Evolutionary conservation across 2,113 vertebrate genomes (phyloP).

Genomic region (Puntigrus tetrazona): DNA sequence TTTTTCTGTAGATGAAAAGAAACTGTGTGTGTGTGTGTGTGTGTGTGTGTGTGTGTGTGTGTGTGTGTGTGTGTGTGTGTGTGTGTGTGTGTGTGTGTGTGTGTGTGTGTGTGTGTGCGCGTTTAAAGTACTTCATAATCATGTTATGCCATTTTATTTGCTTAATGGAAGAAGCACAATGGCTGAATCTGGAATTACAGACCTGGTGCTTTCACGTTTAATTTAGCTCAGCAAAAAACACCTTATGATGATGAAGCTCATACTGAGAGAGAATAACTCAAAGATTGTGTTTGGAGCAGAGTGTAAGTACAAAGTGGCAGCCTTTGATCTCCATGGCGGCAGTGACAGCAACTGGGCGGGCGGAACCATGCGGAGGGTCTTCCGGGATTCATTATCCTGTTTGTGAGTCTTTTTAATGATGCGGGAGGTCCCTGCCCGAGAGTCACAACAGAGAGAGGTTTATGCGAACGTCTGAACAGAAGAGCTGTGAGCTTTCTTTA

Average conservation of each 20-base stretch:
- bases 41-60: not conserved
- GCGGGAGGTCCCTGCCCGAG: conserved; percentile 65
- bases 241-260: conserved; percentile 28
- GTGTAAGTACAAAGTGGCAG: conserved; percentile 65
- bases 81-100: not conserved
- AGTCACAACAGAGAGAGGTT: conserved; percentile 49
- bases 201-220: not conserved
- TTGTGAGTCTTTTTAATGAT: conserved; percentile 76
- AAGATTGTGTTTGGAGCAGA: conserved; percentile 40
- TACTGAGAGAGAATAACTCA: conserved; percentile 28
- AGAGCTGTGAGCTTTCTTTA: conserved; percentile 44
- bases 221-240: not conserved
- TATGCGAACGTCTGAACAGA: conserved; percentile 32
- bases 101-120: not conserved
- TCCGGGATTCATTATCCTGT: conserved; percentile 76
- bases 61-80: not conserved
- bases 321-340: conserved; percentile 75
- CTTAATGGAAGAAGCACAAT: not conserved
- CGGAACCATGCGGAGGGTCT: conserved; percentile 54
- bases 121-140: not conserved
- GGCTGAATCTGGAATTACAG: not conserved
- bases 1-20: not conserved
- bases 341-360: conserved; percentile 68
- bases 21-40: not conserved
- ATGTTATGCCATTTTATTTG: not conserved